phyloP scores from a whole-genome alignment of 2,113 vertebrate genomes.

The Coryphaenoides rupestris region DNA sequence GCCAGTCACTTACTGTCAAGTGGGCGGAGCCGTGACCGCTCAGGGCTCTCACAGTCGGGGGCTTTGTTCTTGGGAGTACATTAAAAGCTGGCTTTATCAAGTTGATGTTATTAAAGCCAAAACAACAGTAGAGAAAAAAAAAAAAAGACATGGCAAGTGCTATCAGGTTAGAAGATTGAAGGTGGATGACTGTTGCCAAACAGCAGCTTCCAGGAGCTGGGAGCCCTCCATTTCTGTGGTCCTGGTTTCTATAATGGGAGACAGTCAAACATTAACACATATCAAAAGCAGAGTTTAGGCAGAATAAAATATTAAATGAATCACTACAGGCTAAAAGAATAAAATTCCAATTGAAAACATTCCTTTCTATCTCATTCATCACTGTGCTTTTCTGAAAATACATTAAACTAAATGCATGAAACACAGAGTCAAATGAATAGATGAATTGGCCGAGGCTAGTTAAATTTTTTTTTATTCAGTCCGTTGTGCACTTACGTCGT shows the following conservation, averaged over 20 bases:
- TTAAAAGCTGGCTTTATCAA: neutral
- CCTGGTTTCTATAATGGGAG: slow-evolving; percentile 43
- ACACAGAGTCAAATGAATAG: too few species aligned
- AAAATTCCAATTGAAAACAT: neutral
- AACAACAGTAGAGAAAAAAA: neutral
- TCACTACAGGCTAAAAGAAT: neutral
- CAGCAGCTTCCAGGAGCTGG: slow-evolving; percentile 88
- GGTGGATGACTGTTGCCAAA: slow-evolving; percentile 91
- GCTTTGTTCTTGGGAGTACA: neutral
- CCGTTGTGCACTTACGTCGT: slow-evolving; percentile 71
- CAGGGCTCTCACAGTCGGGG: slow-evolving; percentile 1
- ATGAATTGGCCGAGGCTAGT: too few species aligned
- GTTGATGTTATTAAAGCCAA: neutral
- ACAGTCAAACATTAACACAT: neutral
- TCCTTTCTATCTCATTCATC: too few species aligned
- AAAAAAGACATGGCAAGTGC: slow-evolving; percentile 2
- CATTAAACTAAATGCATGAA: too few species aligned
- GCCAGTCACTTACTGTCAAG: slow-evolving; percentile 54
- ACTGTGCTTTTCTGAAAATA: too few species aligned
- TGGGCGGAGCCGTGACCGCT: neutral
- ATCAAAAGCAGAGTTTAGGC: neutral
- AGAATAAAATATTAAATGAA: neutral
- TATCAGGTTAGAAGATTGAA: slow-evolving; percentile 79
- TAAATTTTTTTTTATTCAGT: too few species aligned
- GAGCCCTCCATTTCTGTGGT: slow-evolving; percentile 81